These are phyloP conservation scores for Rynchops niger DNA, from an alignment of 2,113 vertebrate genomes.

Conservation along the genomic window DNA sequence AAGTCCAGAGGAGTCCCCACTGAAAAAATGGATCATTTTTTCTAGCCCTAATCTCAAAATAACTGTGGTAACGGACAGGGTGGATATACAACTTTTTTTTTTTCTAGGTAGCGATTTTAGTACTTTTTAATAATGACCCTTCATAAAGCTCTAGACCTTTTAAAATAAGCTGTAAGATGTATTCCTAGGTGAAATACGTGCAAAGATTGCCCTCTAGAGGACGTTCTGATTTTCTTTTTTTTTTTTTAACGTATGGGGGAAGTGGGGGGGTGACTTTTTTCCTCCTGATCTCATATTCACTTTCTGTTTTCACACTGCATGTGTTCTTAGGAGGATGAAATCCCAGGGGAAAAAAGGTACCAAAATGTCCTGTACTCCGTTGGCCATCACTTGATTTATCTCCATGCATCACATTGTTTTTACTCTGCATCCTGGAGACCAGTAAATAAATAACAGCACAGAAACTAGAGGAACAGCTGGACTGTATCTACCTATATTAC, in stretches of 20 bases:
- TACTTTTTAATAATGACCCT: not conserved
- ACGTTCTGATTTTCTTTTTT: not conserved
- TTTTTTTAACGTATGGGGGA: not conserved
- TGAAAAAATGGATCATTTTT: not conserved
- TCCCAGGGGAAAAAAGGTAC: not conserved
- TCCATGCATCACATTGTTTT: not conserved
- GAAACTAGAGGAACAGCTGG: not conserved
- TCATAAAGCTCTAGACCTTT: not conserved
- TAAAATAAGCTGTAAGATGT: not conserved
- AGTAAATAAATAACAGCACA: not conserved
- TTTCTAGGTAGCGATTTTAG: not conserved
- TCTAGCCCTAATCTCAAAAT: not conserved
- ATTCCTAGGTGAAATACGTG: not conserved
- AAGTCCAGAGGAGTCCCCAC: not conserved
- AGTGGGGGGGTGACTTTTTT: not conserved
- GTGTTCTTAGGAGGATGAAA: not conserved
- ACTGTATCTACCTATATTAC: not conserved
- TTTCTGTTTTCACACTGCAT: not conserved
- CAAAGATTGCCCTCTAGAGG: slow-evolving; percentile 43
- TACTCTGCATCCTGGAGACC: not conserved
- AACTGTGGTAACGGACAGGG: not conserved
- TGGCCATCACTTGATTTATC: not conserved
- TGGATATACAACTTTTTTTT: not conserved
- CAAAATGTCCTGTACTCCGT: not conserved
- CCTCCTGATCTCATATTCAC: not conserved